phyloP scores from a whole-genome alignment of 2,797 vertebrate genomes.

The Gymnodraco acuticeps region DNA sequence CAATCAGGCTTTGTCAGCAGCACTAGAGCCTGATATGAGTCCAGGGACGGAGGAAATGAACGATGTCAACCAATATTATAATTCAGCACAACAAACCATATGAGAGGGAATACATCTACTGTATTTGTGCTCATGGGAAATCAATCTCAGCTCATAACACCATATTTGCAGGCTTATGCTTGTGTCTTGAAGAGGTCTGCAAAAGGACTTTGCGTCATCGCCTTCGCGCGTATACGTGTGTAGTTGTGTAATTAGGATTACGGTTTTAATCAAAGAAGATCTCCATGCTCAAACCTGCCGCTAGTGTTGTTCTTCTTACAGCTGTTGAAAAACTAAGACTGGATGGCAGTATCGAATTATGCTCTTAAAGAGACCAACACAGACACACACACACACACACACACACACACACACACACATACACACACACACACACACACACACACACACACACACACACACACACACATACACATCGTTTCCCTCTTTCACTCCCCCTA shows the following conservation, averaged over 20 bases:
- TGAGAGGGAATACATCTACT: slow-evolving; percentile 60
- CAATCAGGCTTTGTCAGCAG: slow-evolving; percentile 63
- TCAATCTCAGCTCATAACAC: slow-evolving; percentile 54
- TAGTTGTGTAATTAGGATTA: slow-evolving; percentile 6
- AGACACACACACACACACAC: slow-evolving; percentile 13
- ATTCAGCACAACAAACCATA: slow-evolving; percentile 59
- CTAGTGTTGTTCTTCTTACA: slow-evolving; percentile 32
- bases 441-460: not conserved
- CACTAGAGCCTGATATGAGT: slow-evolving; percentile 58
- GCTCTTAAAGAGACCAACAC: slow-evolving; percentile 1
- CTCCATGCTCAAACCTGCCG: slow-evolving; percentile 43
- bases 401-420: too few relatives aligned
- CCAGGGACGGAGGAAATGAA: slow-evolving; percentile 66
- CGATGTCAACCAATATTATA: slow-evolving; percentile 62
- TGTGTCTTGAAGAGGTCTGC: slow-evolving; percentile 23
- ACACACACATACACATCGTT: not conserved
- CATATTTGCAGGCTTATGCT: slow-evolving; percentile 38
- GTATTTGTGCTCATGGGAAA: slow-evolving; percentile 66
- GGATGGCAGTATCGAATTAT: slow-evolving; percentile 39
- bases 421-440: not conserved
- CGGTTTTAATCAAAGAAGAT: slow-evolving; percentile 15
- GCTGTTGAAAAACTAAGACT: slow-evolving; percentile 36
- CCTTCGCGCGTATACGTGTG: not conserved
- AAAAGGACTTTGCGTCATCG: slow-evolving; percentile 5
- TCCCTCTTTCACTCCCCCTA: slow-evolving; percentile 23